Percentiles rank a stretch among this genome's conserved stretches.
These are phyloP conservation scores for Rallus crepitans DNA, from an alignment of 2,797 vertebrate genomes.

Conservation along the genomic window DNA sequence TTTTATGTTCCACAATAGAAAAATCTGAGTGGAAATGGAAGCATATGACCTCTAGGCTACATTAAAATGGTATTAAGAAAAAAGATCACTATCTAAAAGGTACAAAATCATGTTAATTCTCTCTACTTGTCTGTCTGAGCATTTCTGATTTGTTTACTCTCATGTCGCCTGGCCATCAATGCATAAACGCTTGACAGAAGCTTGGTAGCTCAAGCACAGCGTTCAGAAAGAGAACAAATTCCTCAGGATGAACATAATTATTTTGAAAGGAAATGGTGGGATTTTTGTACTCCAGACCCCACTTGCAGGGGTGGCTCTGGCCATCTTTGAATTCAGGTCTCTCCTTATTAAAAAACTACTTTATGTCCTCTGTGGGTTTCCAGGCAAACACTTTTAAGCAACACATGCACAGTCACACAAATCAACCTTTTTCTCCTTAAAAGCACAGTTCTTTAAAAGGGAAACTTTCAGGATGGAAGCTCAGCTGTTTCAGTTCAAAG, in stretches of 20 bases:
- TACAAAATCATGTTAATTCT: not conserved
- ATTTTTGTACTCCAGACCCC: not conserved
- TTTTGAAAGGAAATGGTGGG: not conserved
- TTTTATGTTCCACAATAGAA: not conserved
- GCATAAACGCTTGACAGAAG: no score
- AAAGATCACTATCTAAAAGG: not conserved
- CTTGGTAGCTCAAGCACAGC: not conserved
- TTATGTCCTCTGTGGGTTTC: not conserved
- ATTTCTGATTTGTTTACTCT: not conserved
- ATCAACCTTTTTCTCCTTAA: not conserved
- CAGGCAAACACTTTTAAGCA: not conserved
- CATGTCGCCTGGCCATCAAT: not conserved
- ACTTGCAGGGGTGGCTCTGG: not conserved
- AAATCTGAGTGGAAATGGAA: not conserved
- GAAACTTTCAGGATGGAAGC: not conserved
- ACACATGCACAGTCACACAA: accelerated
- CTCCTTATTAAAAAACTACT: not conserved
- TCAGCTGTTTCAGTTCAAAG: not conserved
- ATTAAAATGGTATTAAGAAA: not conserved
- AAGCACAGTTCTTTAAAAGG: not conserved
- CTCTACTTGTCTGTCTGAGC: not conserved
- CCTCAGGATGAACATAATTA: accelerated
- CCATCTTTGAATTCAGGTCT: not conserved
- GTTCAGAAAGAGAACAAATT: accelerated
- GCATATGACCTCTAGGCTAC: not conserved